phyloP scores from a whole-genome alignment of 2,888 invertebrate genomes.

The Dascillus cervinus region DNA sequence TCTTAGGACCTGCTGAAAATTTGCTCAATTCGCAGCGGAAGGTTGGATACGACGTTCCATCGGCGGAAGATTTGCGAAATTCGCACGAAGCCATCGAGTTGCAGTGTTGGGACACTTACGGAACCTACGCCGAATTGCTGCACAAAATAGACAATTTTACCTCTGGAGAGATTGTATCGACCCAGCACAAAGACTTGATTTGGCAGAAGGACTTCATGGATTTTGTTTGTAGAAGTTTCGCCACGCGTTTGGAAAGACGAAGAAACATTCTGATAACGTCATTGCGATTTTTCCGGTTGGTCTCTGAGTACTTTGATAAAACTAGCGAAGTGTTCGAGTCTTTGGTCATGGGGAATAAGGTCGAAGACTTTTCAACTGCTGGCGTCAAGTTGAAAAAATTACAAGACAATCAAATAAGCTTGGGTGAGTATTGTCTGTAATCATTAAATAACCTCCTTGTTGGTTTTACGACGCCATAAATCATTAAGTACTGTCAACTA shows the following conservation, averaged over 20 bases:
- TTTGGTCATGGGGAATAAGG: conserved; percentile 54
- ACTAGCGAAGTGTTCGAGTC: conserved; percentile 62
- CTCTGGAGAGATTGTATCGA: conserved; percentile 36
- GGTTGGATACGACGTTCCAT: conserved; percentile 63
- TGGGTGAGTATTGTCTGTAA: conserved; percentile 53
- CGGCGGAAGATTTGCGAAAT: conserved; percentile 64
- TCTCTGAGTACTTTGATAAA: conserved; percentile 63
- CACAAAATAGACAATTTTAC: conserved; percentile 61
- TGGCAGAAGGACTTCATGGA: conserved; percentile 77
- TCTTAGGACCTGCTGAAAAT: conserved; percentile 66
- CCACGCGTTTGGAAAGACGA: conserved; percentile 63
- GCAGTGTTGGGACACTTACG: conserved; percentile 71
- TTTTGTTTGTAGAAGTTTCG: conserved; percentile 71
- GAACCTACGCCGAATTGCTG: conserved; percentile 67
- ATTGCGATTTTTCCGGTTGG: conserved; percentile 64
- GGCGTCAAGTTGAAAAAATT: conserved; percentile 49
- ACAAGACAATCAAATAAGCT: conserved; percentile 51
- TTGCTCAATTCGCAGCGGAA: conserved; percentile 62
- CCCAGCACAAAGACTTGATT: conserved; percentile 53
- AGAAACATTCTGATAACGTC: conserved; percentile 68
- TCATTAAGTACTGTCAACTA: too few species aligned
- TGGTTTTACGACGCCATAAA: too few species aligned
- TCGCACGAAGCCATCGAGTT: conserved; percentile 70
- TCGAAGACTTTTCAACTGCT: conserved; percentile 51
- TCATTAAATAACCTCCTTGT: too few species aligned